Evolutionary conservation across 1,140 invertebrate genomes (phyloP).

Genomic region (Metaphire vulgaris): DNA sequence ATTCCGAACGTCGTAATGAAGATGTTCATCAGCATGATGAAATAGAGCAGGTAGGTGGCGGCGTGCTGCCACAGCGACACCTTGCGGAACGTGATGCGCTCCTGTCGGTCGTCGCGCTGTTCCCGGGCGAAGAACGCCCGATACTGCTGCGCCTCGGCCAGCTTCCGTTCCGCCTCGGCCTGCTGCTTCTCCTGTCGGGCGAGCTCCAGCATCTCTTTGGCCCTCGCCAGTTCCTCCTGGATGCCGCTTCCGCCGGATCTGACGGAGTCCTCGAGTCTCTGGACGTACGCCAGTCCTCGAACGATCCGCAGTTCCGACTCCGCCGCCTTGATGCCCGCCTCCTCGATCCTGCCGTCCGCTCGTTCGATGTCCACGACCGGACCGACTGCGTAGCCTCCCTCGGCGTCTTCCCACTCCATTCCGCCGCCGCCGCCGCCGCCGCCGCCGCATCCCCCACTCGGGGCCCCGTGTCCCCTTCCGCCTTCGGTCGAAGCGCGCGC

Average conservation of each 20-base stretch:
- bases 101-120: conserved; percentile 28
- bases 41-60: conserved; percentile 21
- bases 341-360: conserved; percentile 25
- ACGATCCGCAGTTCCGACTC: conserved; percentile 25
- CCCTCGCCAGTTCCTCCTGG: conserved; percentile 23
- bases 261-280: conserved; percentile 24
- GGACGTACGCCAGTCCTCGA: conserved; percentile 16
- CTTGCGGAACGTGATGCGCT: conserved; percentile 26
- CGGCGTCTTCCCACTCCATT: conserved; percentile 14
- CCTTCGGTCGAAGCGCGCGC: no score
- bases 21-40: conserved; percentile 22
- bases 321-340: conserved; percentile 22
- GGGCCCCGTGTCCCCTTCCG: no score
- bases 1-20: conserved; percentile 25
- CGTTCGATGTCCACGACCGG: conserved; percentile 22
- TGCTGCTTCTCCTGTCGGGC: conserved; percentile 27
- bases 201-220: conserved; percentile 22
- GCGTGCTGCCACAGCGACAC: conserved; percentile 22
- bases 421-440: conserved; percentile 15
- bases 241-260: conserved; percentile 22
- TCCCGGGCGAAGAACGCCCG: conserved; percentile 30
- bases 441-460: not conserved
- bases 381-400: not conserved
- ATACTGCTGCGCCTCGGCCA: conserved; percentile 30
- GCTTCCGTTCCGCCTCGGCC: conserved; percentile 29